These are phyloP conservation scores for Regulus satrapa DNA, from an alignment of 2,113 vertebrate species.

Conservation along the genomic window DNA sequence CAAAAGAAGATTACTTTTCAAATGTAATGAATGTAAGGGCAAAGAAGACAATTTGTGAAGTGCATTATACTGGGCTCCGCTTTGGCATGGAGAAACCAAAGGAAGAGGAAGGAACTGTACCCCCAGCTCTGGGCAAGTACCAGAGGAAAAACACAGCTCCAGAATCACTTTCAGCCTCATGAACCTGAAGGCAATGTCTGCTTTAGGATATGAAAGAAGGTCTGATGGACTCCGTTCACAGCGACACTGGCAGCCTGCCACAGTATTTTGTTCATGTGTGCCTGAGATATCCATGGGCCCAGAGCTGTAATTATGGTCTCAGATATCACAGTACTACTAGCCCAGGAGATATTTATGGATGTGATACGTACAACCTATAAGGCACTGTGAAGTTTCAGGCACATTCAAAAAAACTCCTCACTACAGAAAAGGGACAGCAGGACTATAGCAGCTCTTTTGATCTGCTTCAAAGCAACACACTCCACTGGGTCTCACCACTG, in stretches of 20 bases:
- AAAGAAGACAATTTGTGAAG: not conserved
- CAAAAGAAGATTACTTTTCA: not conserved
- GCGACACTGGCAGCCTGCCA: not conserved
- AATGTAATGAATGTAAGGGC: not conserved
- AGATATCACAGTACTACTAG: not conserved
- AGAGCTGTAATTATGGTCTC: conserved; percentile 16
- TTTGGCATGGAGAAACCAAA: not conserved
- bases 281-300: not conserved
- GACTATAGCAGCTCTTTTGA: not conserved
- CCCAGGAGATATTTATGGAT: not conserved
- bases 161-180: not conserved
- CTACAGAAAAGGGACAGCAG: not conserved
- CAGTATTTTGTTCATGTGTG: not conserved
- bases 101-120: not conserved
- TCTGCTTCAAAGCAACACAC: not conserved
- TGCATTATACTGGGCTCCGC: not conserved
- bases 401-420: not conserved
- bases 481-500: not conserved
- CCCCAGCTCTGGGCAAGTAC: not conserved
- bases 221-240: not conserved
- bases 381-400: not conserved
- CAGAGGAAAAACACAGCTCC: not conserved
- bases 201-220: not conserved
- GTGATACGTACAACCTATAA: not conserved
- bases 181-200: not conserved